A percentile compares a stretch with the other conserved stretches of the same genome.
These are phyloP conservation scores for Drosophila rellima DNA, from an alignment of 2,888 invertebrate species.

Conservation along the genomic window DNA sequence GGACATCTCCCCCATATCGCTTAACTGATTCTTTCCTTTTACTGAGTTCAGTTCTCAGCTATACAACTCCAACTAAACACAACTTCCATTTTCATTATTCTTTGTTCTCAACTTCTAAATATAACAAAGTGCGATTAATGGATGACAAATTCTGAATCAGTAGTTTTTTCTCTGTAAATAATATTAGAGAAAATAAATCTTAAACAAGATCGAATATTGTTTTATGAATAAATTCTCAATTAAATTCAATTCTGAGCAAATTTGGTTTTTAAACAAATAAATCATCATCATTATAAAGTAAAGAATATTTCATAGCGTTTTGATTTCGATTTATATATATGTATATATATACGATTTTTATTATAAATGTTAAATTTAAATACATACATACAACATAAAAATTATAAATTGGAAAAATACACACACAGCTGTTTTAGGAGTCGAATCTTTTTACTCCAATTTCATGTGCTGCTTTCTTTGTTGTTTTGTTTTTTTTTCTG, in stretches of 20 bases:
- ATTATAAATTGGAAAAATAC: slow-evolving; percentile 76
- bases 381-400: slow-evolving; percentile 83
- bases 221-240: too few species aligned
- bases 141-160: slow-evolving; percentile 19
- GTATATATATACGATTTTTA: slow-evolving; percentile 75
- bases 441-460: slow-evolving; percentile 33
- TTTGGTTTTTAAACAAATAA: too few species aligned
- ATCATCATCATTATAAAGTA: too few species aligned
- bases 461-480: slow-evolving; percentile 32
- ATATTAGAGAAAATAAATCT: background rate
- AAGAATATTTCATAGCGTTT: too few species aligned
- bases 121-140: background rate
- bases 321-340: slow-evolving; percentile 43
- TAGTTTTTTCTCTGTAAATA: background rate
- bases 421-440: slow-evolving; percentile 58
- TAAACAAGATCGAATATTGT: too few species aligned
- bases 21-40: background rate
- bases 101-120: slow-evolving; percentile 14
- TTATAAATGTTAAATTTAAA: slow-evolving; percentile 80
- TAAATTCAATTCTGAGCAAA: too few species aligned
- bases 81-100: background rate
- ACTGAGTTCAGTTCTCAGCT: background rate
- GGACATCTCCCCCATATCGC: background rate
- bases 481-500: slow-evolving; percentile 18
- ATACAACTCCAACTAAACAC: slow-evolving; percentile 7